phyloP scores from a whole-genome alignment of 2,113 vertebrate species.

The Tetrax tetrax region DNA sequence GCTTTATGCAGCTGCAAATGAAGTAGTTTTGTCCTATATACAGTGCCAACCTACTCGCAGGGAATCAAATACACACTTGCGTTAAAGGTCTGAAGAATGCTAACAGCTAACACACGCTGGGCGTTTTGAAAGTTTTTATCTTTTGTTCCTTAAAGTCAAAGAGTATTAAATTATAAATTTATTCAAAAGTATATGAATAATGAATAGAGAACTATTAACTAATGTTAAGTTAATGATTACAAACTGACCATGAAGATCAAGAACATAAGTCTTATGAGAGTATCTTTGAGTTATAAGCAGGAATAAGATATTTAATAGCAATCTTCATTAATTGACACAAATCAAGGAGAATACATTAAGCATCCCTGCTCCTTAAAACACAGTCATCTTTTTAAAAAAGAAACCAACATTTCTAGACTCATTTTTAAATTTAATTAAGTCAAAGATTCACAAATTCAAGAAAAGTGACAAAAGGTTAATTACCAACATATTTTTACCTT shows the following conservation, averaged over 20 bases:
- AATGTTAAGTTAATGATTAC: slow-evolving; percentile 5
- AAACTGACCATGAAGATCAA: not conserved
- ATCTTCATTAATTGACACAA: not conserved
- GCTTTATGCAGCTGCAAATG: not conserved
- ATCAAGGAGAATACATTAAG: slow-evolving; percentile 10
- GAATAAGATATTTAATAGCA: not conserved
- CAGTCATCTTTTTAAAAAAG: not conserved
- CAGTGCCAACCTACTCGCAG: accelerated
- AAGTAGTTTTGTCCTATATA: not conserved
- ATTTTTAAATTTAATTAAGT: not conserved
- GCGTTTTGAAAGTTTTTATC: not conserved
- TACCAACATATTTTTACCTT: not conserved
- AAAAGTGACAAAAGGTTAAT: not conserved
- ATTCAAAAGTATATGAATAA: not conserved
- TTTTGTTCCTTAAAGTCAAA: not conserved
- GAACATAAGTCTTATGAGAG: not conserved
- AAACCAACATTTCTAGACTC: not conserved
- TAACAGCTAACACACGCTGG: not conserved
- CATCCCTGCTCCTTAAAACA: not conserved
- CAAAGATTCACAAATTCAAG: not conserved
- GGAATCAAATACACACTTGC: not conserved
- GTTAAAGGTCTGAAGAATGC: not conserved
- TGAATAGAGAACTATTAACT: not conserved
- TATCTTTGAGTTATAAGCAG: not conserved
- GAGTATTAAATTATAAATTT: not conserved